phyloP scores from a whole-genome alignment of 2,888 invertebrate species.

The Sussaba pulchella region DNA sequence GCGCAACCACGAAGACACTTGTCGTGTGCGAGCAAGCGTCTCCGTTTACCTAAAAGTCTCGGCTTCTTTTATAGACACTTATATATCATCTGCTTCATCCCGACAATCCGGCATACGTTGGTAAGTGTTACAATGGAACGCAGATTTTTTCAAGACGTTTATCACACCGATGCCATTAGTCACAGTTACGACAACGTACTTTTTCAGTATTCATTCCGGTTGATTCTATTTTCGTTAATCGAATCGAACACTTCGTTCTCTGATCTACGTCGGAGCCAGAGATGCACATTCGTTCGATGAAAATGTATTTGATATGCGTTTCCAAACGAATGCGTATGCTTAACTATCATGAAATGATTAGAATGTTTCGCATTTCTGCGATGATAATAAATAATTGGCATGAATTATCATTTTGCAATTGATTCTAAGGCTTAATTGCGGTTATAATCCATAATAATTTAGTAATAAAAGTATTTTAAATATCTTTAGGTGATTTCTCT shows the following conservation, averaged over 20 bases:
- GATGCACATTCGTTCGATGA: too few relatives aligned
- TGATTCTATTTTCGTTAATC: slow-evolving; percentile 7
- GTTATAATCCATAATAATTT: too few relatives aligned
- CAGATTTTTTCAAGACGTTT: not conserved
- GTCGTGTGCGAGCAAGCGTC: slow-evolving; percentile 60
- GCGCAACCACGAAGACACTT: slow-evolving; percentile 62
- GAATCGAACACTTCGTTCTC: not conserved
- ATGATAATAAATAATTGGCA: too few relatives aligned
- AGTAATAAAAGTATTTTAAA: too few relatives aligned
- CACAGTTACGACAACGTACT: not conserved
- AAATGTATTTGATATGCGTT: too few relatives aligned
- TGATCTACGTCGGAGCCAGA: not conserved
- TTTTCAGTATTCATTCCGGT: not conserved
- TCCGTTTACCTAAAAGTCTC: slow-evolving; percentile 23
- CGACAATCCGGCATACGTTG: not conserved
- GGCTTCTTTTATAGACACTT: slow-evolving; percentile 1
- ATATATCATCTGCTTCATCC: not conserved
- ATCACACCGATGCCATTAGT: not conserved
- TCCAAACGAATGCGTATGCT: too few relatives aligned
- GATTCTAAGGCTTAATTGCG: too few relatives aligned
- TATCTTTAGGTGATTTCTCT: too few relatives aligned
- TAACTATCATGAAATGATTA: too few relatives aligned
- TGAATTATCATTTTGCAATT: too few relatives aligned
- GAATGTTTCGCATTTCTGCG: too few relatives aligned
- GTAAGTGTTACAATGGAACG: not conserved